A percentile compares a stretch with the other conserved stretches of the same genome.
phyloP scores from a whole-genome alignment of 2,797 vertebrate species.

The Salarias fasciatus region DNA sequence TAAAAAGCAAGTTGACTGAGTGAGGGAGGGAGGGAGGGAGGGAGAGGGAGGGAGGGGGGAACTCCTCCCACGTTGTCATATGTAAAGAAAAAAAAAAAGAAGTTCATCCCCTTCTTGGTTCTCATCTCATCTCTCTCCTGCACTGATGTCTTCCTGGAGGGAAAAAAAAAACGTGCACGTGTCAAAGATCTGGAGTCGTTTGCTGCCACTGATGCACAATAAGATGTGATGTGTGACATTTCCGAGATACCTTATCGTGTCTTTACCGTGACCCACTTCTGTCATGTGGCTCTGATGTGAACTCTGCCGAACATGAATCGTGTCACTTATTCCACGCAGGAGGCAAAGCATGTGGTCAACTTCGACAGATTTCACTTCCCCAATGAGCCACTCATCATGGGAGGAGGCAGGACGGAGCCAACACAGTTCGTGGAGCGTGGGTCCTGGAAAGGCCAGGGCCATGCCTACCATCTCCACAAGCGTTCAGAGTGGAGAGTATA shows the following conservation, averaged over 20 bases:
- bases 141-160: background rate
- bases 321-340: background rate
- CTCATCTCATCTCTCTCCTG: background rate
- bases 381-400: conserved; percentile 21
- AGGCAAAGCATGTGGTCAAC: conserved; percentile 48
- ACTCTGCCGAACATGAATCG: background rate
- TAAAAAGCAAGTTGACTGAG: conserved; percentile 45
- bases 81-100: conserved; percentile 26
- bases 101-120: background rate
- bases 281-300: conserved; percentile 3
- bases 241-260: background rate
- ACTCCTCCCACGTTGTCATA: conserved; percentile 66
- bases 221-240: background rate
- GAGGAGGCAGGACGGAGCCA: background rate
- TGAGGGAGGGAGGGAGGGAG: conserved; percentile 27
- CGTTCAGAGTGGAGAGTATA: conserved; percentile 6
- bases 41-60: conserved; percentile 28
- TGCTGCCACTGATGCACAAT: background rate
- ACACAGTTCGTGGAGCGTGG: conserved; percentile 44
- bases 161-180: background rate
- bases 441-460: conserved; percentile 6
- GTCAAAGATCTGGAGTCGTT: background rate
- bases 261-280: background rate
- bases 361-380: conserved; percentile 33
- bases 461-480: conserved; percentile 7